These are phyloP conservation scores for Acanthosepion esculentum DNA, from an alignment of 2,888 invertebrate genomes.

Conservation along the genomic window DNA sequence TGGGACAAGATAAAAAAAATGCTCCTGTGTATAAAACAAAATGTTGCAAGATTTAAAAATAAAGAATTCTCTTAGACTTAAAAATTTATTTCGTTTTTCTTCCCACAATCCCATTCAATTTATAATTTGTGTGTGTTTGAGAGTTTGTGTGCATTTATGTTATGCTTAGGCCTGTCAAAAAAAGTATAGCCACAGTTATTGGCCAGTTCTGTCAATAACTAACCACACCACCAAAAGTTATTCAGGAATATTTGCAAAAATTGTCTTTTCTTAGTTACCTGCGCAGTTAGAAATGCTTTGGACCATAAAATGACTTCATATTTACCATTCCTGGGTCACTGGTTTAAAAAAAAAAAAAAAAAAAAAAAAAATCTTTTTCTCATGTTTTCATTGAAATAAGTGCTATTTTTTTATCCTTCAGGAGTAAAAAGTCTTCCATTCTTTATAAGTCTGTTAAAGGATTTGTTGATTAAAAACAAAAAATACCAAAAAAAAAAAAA, in stretches of 20 bases:
- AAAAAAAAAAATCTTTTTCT: not conserved
- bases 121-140: too few relatives aligned
- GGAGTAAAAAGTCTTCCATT: not conserved
- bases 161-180: too few relatives aligned
- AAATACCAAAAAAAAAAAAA: not conserved
- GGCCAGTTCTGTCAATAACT: too few relatives aligned
- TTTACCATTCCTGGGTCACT: not conserved
- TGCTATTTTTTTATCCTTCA: not conserved
- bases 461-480: constrained; percentile 6
- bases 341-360: not conserved
- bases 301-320: not conserved
- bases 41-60: not conserved
- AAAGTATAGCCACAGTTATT: too few relatives aligned
- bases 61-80: too few relatives aligned
- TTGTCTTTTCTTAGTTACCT: not conserved
- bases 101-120: not conserved
- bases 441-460: not conserved
- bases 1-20: not conserved
- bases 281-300: constrained; percentile 33
- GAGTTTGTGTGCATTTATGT: too few relatives aligned
- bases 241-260: too few relatives aligned
- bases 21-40: not conserved
- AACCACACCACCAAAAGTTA: too few relatives aligned
- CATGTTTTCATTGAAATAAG: not conserved
- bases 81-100: not conserved